Base-by-base conservation (phyloP, 2,113 vertebrate genomes). In the Halichoeres trimaculatus region DNA sequence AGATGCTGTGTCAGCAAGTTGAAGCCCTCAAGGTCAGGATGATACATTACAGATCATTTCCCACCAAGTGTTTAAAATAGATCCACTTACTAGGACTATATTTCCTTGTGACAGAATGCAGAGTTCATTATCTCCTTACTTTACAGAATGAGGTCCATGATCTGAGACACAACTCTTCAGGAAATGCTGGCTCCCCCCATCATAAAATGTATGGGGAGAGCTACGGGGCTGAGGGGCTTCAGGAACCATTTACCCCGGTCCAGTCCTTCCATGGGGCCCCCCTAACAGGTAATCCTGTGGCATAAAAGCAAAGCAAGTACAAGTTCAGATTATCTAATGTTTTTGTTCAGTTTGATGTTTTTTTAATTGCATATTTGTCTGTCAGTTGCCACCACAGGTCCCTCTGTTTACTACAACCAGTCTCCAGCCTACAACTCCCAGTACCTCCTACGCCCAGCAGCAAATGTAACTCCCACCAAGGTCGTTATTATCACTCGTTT, bases 361-460 rank as follows among this genome's bases (percentile, higher is more conserved):
- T 36, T 48, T 3, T 35, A 30, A 74, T 17, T 68, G 4, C 78
- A 2, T 79, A 69, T 60, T 85, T 11, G 54, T 80, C 91, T 85
- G 76, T 52, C 12, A 98, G 97, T 99, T 93, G 83, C 98, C 73
- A 99, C 98, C 23, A 96, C 96, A 83, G 96, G 94, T 38, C 94
- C 96, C 2, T 95, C 97, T 76, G 94, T 90, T 41, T 98, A 95
- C 91, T 99, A 98, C 94, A 98, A 91, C 83, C 97, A 96, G 74
- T 97, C 98, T 76, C 95, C 97, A 85, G 96, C 94, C 61, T 98
- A 98, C 90, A 98, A 97, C 90, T 96, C 96, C 51, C 98, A 98
- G 81, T 97, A 97, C 91, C 96, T 97, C 84, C 94, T 98, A 48
- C 95, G 96, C 84, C 93, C 97, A 87, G 95, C 97, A 50, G 93